Base-by-base conservation (phyloP, 2,888 invertebrate species). In the Kryphioiulus occultus region DNA sequence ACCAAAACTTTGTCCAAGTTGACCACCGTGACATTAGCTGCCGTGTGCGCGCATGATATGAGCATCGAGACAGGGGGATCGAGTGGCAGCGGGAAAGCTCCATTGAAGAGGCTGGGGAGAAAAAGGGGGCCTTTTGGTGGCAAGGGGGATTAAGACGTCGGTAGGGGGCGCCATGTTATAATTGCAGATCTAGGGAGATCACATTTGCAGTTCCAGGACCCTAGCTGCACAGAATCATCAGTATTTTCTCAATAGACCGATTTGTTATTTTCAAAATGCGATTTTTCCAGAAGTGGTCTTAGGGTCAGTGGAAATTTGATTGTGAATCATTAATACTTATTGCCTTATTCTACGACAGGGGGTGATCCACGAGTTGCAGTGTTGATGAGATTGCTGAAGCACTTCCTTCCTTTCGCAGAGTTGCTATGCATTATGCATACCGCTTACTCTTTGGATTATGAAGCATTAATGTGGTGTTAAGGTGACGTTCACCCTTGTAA, bases 1-100 rank as follows among this genome's bases (percentile, higher is more conserved):
- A 68, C 68, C 68, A 68, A 68, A 68, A 68, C 68, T 68, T 68
- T 68, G 68, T 68, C 68, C 68, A 26, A 68, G 68, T 68, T 68
- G 68, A 68, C 68, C 68, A 68, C 68, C 68, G 68, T 68, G 68
- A 68, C 68, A 68, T 68, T 68, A 68, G 68, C 68, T 68, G 68
- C 68, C 68, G 68, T 68, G 68, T 68, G 68, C 68, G 22, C 22
- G 68, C 68, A 68, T 68, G 68, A 68, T 68, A 68, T 68, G 68
- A 68, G 68, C 68, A 68, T 68, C 68, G 68, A 26, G 68, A 68
- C 9, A 68, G 68, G 68, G 53, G 68, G 68, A 68, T 68, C 68
- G 22, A 68, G 68, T 68, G 68, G 68, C 26, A 68, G 68, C 68
- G 22, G 68, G 68, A 68, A 68, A 68, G 68, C 68, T 68, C 68